Evolutionary conservation across 2,797 vertebrate genomes (phyloP).

Genomic region (Botia kubotai): DNA sequence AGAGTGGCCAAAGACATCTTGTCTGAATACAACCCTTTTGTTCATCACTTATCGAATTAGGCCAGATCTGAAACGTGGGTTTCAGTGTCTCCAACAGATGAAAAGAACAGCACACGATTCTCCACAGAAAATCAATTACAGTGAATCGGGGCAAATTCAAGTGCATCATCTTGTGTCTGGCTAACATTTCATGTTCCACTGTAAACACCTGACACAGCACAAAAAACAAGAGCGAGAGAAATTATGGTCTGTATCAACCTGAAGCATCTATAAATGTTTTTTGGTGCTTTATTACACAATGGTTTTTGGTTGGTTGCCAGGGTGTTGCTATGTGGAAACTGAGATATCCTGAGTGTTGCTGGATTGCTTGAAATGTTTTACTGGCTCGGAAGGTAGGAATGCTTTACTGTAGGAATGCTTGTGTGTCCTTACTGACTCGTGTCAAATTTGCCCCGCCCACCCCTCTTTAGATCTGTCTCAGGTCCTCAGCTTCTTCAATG

Average conservation of each 20-base stretch:
- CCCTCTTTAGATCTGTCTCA: too few relatives aligned
- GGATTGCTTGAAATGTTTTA: too few relatives aligned
- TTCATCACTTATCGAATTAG: constrained; percentile 45
- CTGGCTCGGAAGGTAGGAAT: too few relatives aligned
- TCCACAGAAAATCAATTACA: not conserved
- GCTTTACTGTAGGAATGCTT: too few relatives aligned
- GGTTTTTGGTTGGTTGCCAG: too few relatives aligned
- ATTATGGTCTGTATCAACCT: not conserved
- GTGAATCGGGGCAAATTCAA: not conserved
- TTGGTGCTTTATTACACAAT: not conserved
- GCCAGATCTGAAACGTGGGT: constrained; percentile 18
- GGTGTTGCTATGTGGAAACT: too few relatives aligned
- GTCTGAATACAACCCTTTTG: constrained; percentile 14
- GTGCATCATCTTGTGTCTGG: constrained; percentile 17
- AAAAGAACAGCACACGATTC: constrained; percentile 17
- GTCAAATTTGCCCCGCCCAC: too few relatives aligned
- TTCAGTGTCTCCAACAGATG: constrained; percentile 47
- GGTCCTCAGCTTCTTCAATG: too few relatives aligned
- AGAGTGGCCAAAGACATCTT: constrained; percentile 6
- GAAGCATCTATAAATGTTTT: not conserved
- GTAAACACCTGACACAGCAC: constrained; percentile 11
- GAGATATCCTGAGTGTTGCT: too few relatives aligned
- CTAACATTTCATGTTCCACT: not conserved
- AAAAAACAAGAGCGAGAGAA: not conserved
- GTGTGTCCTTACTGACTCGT: too few relatives aligned